phyloP scores from a whole-genome alignment of 2,888 invertebrate species.

The Rhorus exstirpatorius region DNA sequence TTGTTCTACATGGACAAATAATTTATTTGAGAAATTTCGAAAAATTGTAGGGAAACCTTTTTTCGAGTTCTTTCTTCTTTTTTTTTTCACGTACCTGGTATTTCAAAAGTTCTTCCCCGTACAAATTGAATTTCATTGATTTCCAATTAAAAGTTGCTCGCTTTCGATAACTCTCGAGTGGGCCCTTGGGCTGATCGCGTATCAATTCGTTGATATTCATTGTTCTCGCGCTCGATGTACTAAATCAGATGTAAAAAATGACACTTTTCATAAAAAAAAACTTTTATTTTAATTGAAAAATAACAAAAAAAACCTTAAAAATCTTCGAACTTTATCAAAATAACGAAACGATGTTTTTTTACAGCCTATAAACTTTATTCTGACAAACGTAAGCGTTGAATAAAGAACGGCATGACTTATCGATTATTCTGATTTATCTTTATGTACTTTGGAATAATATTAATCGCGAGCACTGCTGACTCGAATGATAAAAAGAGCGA shows the following conservation, averaged over 20 bases:
- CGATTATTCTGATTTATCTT: slow-evolving; percentile 10
- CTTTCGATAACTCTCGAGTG: slow-evolving; percentile 92
- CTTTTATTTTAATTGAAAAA: not conserved
- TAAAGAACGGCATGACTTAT: not conserved
- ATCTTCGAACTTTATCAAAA: not conserved
- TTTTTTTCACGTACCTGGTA: slow-evolving; percentile 89
- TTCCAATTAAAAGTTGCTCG: slow-evolving; percentile 96
- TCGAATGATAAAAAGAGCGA: not conserved
- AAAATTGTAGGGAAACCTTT: not conserved
- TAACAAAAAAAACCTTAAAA: not conserved
- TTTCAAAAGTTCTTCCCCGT: slow-evolving; percentile 91
- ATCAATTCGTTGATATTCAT: slow-evolving; percentile 87
- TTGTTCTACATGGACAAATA: slow-evolving; percentile 88
- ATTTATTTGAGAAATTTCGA: slow-evolving; percentile 4
- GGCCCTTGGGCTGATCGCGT: slow-evolving; percentile 91
- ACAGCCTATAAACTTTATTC: not conserved
- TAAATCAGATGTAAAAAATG: not conserved
- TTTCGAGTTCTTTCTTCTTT: not conserved
- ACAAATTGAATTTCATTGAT: slow-evolving; percentile 92
- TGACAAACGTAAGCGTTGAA: not conserved
- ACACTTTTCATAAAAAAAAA: not conserved
- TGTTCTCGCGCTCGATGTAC: slow-evolving; percentile 23
- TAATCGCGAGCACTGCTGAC: slow-evolving; percentile 1
- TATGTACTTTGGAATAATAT: slow-evolving; percentile 41
- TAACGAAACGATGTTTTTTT: too few relatives aligned